These are phyloP conservation scores for Chloebia gouldiae DNA, from an alignment of 2,113 vertebrate genomes.

Conservation along the genomic window DNA sequence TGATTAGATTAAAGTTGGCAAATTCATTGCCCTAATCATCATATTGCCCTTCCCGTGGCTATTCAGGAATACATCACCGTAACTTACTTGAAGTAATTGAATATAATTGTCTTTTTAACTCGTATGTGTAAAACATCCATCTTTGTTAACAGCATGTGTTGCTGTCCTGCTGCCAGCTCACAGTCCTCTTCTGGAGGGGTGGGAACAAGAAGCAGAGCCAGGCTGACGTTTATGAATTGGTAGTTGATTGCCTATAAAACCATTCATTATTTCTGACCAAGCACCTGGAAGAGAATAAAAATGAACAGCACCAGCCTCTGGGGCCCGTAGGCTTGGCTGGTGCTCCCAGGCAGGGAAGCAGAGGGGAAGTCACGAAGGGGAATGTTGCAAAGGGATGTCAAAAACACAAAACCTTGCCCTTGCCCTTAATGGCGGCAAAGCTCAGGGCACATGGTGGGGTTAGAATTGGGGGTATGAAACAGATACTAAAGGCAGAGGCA, in stretches of 20 bases:
- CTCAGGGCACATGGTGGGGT: neutral
- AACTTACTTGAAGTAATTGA: slow-evolving; percentile 68
- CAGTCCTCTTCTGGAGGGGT: slow-evolving; percentile 7
- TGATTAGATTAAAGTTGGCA: slow-evolving; percentile 60
- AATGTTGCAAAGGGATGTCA: neutral
- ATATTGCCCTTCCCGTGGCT: slow-evolving; percentile 21
- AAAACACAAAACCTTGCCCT: neutral
- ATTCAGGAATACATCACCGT: slow-evolving; percentile 57
- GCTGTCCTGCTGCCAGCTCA: slow-evolving; percentile 51
- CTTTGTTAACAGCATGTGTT: slow-evolving; percentile 16
- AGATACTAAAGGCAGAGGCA: neutral
- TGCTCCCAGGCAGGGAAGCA: neutral
- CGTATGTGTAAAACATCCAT: slow-evolving; percentile 54
- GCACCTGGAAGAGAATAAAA: slow-evolving; percentile 53
- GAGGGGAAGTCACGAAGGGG: neutral
- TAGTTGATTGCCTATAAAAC: slow-evolving; percentile 59
- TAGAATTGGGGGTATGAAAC: neutral
- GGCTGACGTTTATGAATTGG: slow-evolving; percentile 59
- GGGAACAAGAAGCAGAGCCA: slow-evolving; percentile 46
- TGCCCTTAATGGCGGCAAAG: neutral
- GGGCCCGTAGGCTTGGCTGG: neutral
- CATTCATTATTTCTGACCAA: slow-evolving; percentile 58
- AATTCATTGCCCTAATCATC: slow-evolving; percentile 61
- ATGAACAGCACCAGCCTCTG: neutral
- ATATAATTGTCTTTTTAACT: slow-evolving; percentile 67